phyloP scores from a whole-genome alignment of 2,888 invertebrate genomes.

The Eupithecia pulchellata region DNA sequence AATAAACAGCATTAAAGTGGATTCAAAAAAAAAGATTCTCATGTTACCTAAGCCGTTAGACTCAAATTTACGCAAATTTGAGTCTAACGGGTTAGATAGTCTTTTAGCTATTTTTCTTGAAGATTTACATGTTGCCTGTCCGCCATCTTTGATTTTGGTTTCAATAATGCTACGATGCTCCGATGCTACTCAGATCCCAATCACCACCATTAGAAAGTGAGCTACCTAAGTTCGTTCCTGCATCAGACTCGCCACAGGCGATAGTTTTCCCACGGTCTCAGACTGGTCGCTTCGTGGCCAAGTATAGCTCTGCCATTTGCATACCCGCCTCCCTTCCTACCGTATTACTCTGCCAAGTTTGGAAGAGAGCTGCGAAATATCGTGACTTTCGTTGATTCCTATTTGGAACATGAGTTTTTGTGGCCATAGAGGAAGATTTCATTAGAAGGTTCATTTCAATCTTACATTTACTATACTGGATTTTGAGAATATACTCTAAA shows the following conservation, averaged over 20 bases:
- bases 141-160: too few relatives aligned
- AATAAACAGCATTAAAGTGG: too few relatives aligned
- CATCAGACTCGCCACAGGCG: constrained; percentile 79
- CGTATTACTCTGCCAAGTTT: constrained; percentile 71
- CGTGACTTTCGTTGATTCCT: constrained; percentile 7
- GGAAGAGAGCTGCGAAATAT: neutral
- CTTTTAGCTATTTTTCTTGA: neutral
- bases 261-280: constrained; percentile 85
- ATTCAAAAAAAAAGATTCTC: too few relatives aligned
- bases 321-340: constrained; percentile 78
- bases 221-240: constrained; percentile 64
- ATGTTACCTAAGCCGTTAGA: too few relatives aligned
- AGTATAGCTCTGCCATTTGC: constrained; percentile 83
- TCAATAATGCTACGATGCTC: too few relatives aligned
- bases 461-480: too few relatives aligned
- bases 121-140: too few relatives aligned
- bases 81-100: neutral
- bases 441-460: too few relatives aligned
- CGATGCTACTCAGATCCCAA: too few relatives aligned
- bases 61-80: neutral
- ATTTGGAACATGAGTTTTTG: neutral
- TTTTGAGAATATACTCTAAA: too few relatives aligned
- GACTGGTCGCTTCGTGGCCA: constrained; percentile 75
- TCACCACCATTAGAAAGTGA: constrained; percentile 37
- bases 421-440: neutral